Evolutionary conservation across 2,113 vertebrate genomes (phyloP), one percentile per base, ranked within the genome.

Genomic region (Vulpes vulpes): DNA sequence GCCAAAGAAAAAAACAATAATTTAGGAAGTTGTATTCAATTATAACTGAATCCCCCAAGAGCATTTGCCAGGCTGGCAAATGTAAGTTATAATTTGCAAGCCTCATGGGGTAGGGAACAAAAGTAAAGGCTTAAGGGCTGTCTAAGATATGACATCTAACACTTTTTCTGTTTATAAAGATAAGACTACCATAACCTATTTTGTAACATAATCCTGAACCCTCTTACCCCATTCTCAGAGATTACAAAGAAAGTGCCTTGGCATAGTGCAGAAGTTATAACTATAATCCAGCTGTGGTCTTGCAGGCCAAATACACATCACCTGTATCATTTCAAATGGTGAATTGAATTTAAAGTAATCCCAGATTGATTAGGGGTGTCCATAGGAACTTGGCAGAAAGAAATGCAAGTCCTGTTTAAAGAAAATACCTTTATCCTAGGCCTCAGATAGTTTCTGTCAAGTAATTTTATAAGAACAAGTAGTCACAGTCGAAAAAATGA

Each of bases 1-100:
- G 19, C 12, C 43, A 91, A 76, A 85, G 23, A 62, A 92, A 94
- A 90, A 90, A 80, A 16, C 22, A 90, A 67, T n/a, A n/a, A 64
- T 62, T 64, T 86, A 74, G 57, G 51, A 84, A 79, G 27, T 38
- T 57, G 16, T 95, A 7, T 25, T 76, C 74, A 76, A 25, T 73
- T 94, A 17, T 69, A 51, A 62, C 60, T 73, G 49, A 83, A 71
- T 74, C 8, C 19, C 27, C 22, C 6, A 25, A 74, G 43, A 60
- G 49, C 5, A 3, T 53, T 57, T 82, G 22, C 59, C 67, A 32
- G 8, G 6, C 22, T 69, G 49, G 35, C 35, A 59, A 60, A 35
- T 51, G 8, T 74, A 32, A 19, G 12, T 81, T 62, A 22, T 11
- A 27, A 16, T 62, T 51, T 79, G 9, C 4, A 35, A 8, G 12